Evolutionary conservation across 2,797 vertebrate genomes (phyloP).

Genomic region (Phataginus tricuspis): DNA sequence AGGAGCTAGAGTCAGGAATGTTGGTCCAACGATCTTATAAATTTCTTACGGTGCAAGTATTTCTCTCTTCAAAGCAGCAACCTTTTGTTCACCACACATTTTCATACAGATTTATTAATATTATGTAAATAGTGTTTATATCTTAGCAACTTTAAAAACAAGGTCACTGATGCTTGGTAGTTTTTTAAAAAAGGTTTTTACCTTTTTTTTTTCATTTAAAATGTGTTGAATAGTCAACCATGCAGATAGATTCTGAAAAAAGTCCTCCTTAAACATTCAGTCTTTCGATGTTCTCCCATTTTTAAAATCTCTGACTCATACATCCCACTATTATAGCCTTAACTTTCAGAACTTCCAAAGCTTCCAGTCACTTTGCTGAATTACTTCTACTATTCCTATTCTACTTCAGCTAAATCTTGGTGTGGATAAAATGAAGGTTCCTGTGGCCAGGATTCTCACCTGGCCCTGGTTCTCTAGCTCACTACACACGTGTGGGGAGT

Average conservation of each 20-base stretch:
- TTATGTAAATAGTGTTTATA: slow-evolving; percentile 26
- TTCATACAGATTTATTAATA: slow-evolving; percentile 28
- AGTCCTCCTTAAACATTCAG: neutral
- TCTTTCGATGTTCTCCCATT: neutral
- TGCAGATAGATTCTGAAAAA: neutral
- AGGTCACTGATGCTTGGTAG: neutral
- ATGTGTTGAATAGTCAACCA: slow-evolving; percentile 6
- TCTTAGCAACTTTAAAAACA: slow-evolving; percentile 48
- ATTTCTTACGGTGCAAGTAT: neutral
- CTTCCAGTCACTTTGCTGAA: neutral
- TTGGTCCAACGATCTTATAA: neutral
- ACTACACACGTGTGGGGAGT: no score
- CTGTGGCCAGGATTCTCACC: no score
- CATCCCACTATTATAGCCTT: neutral
- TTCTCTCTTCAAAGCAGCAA: neutral
- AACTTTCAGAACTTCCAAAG: neutral
- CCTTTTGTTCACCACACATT: neutral
- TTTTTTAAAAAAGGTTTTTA: neutral
- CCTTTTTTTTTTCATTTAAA: slow-evolving; percentile 29
- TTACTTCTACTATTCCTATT: neutral
- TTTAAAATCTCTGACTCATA: neutral
- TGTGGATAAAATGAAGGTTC: no score
- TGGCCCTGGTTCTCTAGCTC: no score
- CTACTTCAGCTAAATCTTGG: neutral
- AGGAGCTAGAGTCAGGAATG: neutral